These are phyloP conservation scores for Lumbricus terrestris DNA, from an alignment of 2,888 invertebrate species.

Conservation along the genomic window DNA sequence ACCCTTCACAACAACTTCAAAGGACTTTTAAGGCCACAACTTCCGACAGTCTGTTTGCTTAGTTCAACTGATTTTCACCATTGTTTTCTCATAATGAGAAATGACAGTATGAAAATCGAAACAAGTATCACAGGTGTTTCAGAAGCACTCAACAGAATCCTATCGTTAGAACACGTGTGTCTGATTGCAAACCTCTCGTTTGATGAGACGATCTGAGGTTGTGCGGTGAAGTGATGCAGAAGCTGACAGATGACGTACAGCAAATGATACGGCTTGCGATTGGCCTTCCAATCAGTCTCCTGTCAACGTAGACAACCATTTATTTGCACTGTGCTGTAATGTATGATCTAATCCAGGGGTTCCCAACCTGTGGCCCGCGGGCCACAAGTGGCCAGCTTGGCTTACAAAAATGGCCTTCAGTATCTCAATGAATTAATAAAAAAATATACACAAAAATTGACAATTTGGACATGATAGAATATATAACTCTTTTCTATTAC, in stretches of 20 bases:
- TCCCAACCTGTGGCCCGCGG: too few species aligned
- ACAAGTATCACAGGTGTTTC: background rate
- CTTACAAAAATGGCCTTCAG: too few species aligned
- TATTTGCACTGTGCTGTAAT: background rate
- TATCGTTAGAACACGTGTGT: background rate
- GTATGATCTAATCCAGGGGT: too few species aligned
- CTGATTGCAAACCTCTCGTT: background rate
- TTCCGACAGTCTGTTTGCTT: background rate
- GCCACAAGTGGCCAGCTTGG: too few species aligned
- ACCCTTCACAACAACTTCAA: background rate
- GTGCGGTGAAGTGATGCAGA: constrained; percentile 70
- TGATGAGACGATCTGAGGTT: constrained; percentile 55
- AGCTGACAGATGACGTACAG: constrained; percentile 75
- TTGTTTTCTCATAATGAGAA: too few species aligned
- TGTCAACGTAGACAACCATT: constrained; percentile 48
- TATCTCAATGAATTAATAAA: too few species aligned
- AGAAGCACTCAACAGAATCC: background rate
- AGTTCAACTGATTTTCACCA: background rate
- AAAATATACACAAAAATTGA: too few species aligned
- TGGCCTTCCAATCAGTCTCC: constrained; percentile 81
- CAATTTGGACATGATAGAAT: too few species aligned
- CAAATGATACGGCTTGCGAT: constrained; percentile 82
- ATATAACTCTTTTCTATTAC: too few species aligned
- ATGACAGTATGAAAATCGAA: too few species aligned
- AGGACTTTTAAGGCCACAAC: background rate